phyloP scores from a whole-genome alignment of 2,888 invertebrate genomes.

The Drosophila bunnanda region DNA sequence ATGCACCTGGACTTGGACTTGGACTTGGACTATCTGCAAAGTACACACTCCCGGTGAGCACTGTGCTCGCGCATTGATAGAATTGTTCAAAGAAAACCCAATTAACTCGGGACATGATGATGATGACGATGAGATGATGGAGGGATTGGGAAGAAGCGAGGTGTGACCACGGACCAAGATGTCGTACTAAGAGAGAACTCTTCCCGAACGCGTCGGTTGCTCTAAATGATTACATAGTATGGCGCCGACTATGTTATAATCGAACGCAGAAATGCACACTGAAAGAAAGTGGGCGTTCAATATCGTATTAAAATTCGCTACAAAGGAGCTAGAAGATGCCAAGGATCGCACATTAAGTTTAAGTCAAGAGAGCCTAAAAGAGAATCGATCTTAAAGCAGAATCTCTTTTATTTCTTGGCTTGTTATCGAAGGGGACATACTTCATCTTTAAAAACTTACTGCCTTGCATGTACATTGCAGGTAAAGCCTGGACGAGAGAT shows the following conservation, averaged over 20 bases:
- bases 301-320: not conserved
- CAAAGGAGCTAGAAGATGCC: not conserved
- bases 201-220: slow-evolving; percentile 45
- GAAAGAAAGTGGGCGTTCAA: not conserved
- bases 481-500: no score
- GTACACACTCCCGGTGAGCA: slow-evolving; percentile 14
- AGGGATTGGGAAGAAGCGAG: slow-evolving; percentile 55
- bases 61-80: slow-evolving; percentile 63
- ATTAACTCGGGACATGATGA: slow-evolving; percentile 54
- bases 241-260: slow-evolving; percentile 5
- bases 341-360: not conserved
- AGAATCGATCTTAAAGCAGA: not conserved
- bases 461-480: no score
- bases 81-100: slow-evolving; percentile 65
- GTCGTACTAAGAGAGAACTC: slow-evolving; percentile 13
- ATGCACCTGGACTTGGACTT: slow-evolving; percentile 46
- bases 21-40: slow-evolving; percentile 41
- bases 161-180: slow-evolving; percentile 66
- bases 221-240: slow-evolving; percentile 66
- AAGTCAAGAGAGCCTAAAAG: not conserved
- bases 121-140: slow-evolving; percentile 20
- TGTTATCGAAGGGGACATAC: no score
- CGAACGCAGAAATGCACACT: not conserved
- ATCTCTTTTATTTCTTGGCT: not conserved
- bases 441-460: no score